A percentile compares a stretch with the other conserved stretches of the same genome.
These are phyloP conservation scores for Eptatretus burgeri DNA, from an alignment of 2,113 vertebrate species.

Conservation along the genomic window DNA sequence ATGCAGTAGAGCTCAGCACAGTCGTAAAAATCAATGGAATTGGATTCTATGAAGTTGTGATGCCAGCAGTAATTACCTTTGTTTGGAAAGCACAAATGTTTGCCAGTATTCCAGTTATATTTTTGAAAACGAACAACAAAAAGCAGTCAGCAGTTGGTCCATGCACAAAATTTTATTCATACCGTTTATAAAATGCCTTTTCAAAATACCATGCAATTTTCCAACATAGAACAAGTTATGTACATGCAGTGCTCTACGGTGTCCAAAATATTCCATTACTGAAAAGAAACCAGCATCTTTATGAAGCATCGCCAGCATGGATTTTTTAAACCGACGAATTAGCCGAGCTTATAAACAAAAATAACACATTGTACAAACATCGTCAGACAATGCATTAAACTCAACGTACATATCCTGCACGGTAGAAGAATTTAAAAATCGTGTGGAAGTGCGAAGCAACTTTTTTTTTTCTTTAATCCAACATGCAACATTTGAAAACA, in stretches of 20 bases:
- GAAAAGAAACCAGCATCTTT: too few relatives aligned
- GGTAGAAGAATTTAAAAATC: constrained; percentile 3
- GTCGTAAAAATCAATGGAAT: too few relatives aligned
- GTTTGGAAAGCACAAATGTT: too few relatives aligned
- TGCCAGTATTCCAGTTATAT: too few relatives aligned
- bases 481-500: constrained; percentile 5
- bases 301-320: too few relatives aligned
- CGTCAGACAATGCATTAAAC: constrained; percentile 5
- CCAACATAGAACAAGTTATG: constrained; percentile 6
- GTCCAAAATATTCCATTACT: constrained; percentile 2
- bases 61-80: too few relatives aligned
- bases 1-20: too few relatives aligned
- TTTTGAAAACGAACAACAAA: neutral
- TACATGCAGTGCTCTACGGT: constrained; percentile 6
- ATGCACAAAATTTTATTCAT: constrained; percentile 6
- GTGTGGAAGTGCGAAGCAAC: constrained; percentile 3
- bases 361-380: neutral
- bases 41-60: too few relatives aligned
- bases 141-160: neutral
- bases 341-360: neutral
- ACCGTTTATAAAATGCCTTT: constrained; percentile 7
- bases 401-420: constrained; percentile 5
- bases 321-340: too few relatives aligned
- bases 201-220: constrained; percentile 6
- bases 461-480: neutral